Evolutionary conservation across 2,888 invertebrate species (phyloP).

Genomic region (Heliconius cydno): DNA sequence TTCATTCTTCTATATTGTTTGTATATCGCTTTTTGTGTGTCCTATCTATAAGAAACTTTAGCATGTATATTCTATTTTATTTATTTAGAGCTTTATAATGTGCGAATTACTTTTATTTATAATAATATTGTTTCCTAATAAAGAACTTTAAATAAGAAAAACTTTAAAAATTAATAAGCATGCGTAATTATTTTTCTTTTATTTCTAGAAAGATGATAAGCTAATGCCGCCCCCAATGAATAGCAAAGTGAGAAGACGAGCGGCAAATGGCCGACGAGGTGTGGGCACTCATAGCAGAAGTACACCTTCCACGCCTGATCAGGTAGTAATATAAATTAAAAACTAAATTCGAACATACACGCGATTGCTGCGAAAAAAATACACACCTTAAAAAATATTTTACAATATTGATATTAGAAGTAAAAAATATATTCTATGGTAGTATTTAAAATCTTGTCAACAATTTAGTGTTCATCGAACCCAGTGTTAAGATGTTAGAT

Average conservation of each 20-base stretch:
- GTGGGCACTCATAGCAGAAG: slow-evolving; percentile 78
- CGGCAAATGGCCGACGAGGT: slow-evolving; percentile 69
- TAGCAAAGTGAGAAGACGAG: slow-evolving; percentile 87
- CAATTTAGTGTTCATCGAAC: background rate
- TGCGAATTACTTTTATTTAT: background rate
- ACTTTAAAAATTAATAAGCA: background rate
- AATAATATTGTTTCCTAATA: too few relatives aligned
- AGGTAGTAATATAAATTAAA: slow-evolving; percentile 59
- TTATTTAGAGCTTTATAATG: background rate
- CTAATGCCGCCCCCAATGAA: slow-evolving; percentile 90
- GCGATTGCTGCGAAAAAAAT: background rate
- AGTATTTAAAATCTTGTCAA: background rate
- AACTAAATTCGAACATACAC: background rate
- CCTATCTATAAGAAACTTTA: too few relatives aligned
- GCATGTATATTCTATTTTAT: background rate
- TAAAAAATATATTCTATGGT: background rate
- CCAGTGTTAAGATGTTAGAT: too few relatives aligned
- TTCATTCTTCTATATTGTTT: too few relatives aligned
- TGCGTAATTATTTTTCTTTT: background rate
- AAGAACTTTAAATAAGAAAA: too few relatives aligned
- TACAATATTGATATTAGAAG: too few relatives aligned
- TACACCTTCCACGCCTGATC: slow-evolving; percentile 88
- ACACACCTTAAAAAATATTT: too few relatives aligned
- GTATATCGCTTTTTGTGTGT: too few relatives aligned
- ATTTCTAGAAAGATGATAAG: slow-evolving; percentile 81